Evolutionary conservation across 2,797 vertebrate genomes (phyloP), one percentile per base, ranked within the genome.

Genomic region (Masticophis lateralis): DNA sequence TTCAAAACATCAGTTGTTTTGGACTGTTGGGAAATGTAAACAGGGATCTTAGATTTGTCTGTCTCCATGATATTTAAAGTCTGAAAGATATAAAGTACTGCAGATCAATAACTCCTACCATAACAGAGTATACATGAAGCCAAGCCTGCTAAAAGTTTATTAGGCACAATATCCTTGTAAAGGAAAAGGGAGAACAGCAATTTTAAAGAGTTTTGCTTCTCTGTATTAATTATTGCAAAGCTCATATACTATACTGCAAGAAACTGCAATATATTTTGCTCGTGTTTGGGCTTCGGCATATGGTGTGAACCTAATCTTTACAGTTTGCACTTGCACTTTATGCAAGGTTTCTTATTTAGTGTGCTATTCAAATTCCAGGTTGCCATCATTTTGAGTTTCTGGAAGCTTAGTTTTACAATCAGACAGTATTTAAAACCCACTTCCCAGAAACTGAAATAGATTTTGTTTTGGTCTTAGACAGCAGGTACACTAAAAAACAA

Each of bases 31-130:
- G 28, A 56, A 47, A 5, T 56, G 27, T 56, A 91, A 25, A 92
- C 27, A 43, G 91, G 93, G 32, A 94, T 94, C 57, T 37, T 63
- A 57, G 91, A 92, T 2, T 61, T 57, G 9, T 83, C 88, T n/a
- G 3, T 56, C 32, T 92, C 63, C 91, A 94, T 92, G 69, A 86
- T 93, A 60, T 43, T 79, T 51, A 87, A 59, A 59, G 55, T 11
- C 90, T 93, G 22, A 25, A 83, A 79, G 37, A 91, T 22, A 91
- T 16, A 47, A 93, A 93, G 20, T 59, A 91, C 18, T 25, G 18
- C 59, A 74, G 14, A 8, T 56, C n/a, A 93, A 51, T 22, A 86
- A 16, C n/a, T 32, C 7, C 18, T 51, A 51, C 43, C 27, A 20
- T 27, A 63, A 27, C 37, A 47, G 9, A 74, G 37, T 56, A 51